These are phyloP conservation scores for Drosophila antonietae DNA, from an alignment of 2,888 invertebrate genomes.

Conservation along the genomic window DNA sequence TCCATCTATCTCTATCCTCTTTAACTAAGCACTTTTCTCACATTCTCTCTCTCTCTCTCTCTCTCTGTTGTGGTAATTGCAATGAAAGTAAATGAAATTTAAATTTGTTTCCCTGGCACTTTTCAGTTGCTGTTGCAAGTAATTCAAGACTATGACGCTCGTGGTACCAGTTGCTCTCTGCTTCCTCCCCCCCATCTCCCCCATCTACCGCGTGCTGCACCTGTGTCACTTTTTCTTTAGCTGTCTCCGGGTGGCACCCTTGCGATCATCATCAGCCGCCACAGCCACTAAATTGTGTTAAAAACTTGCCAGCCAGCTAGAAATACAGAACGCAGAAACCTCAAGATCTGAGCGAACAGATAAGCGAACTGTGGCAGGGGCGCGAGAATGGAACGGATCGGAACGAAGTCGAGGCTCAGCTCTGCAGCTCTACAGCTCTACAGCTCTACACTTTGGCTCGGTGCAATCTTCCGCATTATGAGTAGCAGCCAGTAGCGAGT, in stretches of 20 bases:
- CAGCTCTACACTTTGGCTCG: slow-evolving; percentile 40
- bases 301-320: slow-evolving; percentile 64
- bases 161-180: not conserved
- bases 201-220: slow-evolving; percentile 1
- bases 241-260: slow-evolving; percentile 58
- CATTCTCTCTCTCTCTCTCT: not conserved
- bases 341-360: slow-evolving; percentile 70
- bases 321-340: slow-evolving; percentile 79
- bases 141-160: slow-evolving; percentile 66
- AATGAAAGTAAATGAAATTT: slow-evolving; percentile 73
- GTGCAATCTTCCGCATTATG: slow-evolving; percentile 81
- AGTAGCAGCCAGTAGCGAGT: slow-evolving; percentile 54
- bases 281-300: slow-evolving; percentile 77
- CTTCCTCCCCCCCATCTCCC: not conserved
- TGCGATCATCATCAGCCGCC: slow-evolving; percentile 52
- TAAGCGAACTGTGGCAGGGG: slow-evolving; percentile 60
- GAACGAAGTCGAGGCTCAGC: slow-evolving; percentile 41
- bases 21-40: no score
- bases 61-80: slow-evolving; percentile 47
- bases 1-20: not conserved
- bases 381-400: slow-evolving; percentile 59
- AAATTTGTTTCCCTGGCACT: slow-evolving; percentile 71
- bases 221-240: slow-evolving; percentile 27
- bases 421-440: slow-evolving; percentile 26
- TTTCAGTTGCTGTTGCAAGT: slow-evolving; percentile 56